Conservation (phyloP, 2,113 vertebrate genomes). For the Limanda limanda region DNA sequence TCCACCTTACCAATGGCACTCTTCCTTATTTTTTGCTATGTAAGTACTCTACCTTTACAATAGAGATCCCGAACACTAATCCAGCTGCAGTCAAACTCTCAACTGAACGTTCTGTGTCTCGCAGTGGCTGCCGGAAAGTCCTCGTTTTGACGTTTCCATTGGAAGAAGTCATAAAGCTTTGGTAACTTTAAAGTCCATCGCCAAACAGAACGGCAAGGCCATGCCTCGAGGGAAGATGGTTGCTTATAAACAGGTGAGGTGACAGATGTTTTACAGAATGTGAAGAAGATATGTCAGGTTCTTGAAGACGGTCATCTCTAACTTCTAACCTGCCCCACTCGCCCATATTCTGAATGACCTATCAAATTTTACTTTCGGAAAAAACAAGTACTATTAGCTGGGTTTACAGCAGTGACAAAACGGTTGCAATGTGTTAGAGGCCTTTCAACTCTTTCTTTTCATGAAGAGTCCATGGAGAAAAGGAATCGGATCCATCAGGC, state of each 20-base stretch:
- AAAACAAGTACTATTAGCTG: no score
- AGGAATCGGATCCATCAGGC: no score
- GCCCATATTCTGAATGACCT: no score
- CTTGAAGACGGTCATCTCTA: no score
- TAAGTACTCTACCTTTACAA: constrained; percentile 77
- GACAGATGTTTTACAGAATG: not conserved
- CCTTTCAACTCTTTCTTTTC: no score
- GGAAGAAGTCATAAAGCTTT: constrained; percentile 89
- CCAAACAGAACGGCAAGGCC: constrained; percentile 87
- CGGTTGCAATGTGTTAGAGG: no score
- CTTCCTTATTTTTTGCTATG: constrained; percentile 87
- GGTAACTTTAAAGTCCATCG: constrained; percentile 87
- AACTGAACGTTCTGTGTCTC: not conserved
- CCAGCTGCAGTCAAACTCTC: not conserved
- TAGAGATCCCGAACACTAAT: not conserved
- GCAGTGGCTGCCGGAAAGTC: constrained; percentile 94
- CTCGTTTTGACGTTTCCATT: constrained; percentile 88
- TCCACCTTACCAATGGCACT: constrained; percentile 86
- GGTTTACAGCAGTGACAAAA: no score
- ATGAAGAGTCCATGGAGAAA: no score
- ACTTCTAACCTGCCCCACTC: no score
- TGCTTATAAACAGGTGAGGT: constrained; percentile 83
- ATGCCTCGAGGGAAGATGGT: constrained; percentile 88
- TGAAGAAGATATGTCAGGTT: not conserved
- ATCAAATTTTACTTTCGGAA: no score